These are phyloP conservation scores for Dromiciops gliroides DNA, from an alignment of 2,113 vertebrate species.

Conservation along the genomic window DNA sequence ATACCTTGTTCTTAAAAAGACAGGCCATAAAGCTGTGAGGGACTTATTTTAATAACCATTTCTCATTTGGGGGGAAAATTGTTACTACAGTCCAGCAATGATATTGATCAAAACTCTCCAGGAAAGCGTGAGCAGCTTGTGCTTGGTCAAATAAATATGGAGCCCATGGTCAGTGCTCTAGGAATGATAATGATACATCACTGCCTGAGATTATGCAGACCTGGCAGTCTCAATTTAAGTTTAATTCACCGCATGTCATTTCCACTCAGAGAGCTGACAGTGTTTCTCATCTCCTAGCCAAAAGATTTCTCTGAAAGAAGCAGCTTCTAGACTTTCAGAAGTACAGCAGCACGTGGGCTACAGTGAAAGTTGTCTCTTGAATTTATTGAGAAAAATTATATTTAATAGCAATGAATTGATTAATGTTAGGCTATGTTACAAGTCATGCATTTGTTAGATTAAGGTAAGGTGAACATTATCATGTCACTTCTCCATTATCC, in stretches of 20 bases:
- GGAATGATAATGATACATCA: conserved; percentile 10
- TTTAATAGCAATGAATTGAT: conserved; percentile 49
- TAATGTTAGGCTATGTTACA: neutral
- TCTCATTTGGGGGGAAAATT: conserved; percentile 12
- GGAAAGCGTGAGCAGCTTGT: neutral
- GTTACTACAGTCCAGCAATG: neutral
- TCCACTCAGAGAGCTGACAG: conserved; percentile 47
- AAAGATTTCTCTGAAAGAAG: conserved; percentile 42
- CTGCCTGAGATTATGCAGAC: conserved; percentile 19
- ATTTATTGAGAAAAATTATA: conserved; percentile 59
- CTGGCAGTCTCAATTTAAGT: conserved; percentile 34
- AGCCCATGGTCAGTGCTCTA: conserved; percentile 49
- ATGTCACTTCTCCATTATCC: neutral
- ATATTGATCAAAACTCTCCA: conserved; percentile 43
- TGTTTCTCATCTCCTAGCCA: conserved; percentile 39
- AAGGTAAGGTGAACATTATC: neutral
- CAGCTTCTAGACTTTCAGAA: conserved; percentile 34
- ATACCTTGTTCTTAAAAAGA: neutral
- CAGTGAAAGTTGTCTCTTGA: conserved; percentile 37
- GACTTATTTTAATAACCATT: neutral
- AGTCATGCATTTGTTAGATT: neutral
- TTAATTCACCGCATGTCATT: conserved; percentile 56
- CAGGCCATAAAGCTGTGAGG: neutral
- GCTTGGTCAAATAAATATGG: conserved; percentile 19
- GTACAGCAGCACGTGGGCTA: conserved; percentile 43